phyloP scores from a whole-genome alignment of 2,888 invertebrate genomes.

The Perithous albicinctus region DNA sequence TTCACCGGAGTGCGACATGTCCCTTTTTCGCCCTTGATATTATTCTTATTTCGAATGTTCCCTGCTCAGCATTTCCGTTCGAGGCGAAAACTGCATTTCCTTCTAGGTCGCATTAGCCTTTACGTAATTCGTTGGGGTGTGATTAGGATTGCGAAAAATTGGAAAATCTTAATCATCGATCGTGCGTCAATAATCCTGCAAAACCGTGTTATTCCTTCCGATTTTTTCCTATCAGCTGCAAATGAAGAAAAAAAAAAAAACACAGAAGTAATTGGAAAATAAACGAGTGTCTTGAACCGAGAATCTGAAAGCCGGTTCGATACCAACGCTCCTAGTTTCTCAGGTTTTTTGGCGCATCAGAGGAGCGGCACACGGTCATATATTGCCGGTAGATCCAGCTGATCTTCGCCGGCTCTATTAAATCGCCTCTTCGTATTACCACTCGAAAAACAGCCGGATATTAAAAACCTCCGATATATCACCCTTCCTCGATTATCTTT shows the following conservation, averaged over 20 bases:
- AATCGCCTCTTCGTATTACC: not conserved
- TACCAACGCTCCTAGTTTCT: constrained; percentile 55
- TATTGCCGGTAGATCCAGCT: too few relatives aligned
- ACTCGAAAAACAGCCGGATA: not conserved
- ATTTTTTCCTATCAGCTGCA: not conserved
- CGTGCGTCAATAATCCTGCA: too few relatives aligned
- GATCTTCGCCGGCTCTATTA: constrained; percentile 60
- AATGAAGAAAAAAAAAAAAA: too few relatives aligned
- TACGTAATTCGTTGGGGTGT: too few relatives aligned
- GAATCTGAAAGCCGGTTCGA: constrained; percentile 56
- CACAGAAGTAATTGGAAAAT: too few relatives aligned
- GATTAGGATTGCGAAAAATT: too few relatives aligned
- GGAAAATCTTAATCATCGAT: not conserved
- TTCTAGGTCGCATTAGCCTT: not conserved
- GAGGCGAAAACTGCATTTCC: not conserved
- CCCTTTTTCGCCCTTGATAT: not conserved
- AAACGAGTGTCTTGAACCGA: not conserved
- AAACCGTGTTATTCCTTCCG: not conserved
- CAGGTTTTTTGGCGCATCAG: constrained; percentile 48
- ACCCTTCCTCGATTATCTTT: not conserved
- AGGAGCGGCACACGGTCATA: constrained; percentile 48
- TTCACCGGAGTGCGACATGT: constrained; percentile 72
- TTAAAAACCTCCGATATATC: not conserved
- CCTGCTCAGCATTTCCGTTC: not conserved
- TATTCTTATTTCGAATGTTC: not conserved